phyloP scores from a whole-genome alignment of 2,113 vertebrate species.

The Cottus gobio region DNA sequence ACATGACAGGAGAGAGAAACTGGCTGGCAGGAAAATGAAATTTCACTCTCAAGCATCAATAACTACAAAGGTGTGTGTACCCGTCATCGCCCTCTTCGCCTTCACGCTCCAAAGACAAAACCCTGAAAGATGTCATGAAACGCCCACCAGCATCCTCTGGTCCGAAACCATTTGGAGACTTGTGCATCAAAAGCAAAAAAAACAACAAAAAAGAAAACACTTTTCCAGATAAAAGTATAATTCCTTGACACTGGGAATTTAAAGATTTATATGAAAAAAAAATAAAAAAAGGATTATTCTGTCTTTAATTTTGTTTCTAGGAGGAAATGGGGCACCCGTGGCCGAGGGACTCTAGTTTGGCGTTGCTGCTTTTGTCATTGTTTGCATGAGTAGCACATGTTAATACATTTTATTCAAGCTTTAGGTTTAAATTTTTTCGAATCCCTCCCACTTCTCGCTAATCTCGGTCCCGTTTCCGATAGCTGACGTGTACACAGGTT shows the following conservation, averaged over 20 bases:
- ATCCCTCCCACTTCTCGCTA: constrained; percentile 48
- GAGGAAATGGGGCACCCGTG: constrained; percentile 39
- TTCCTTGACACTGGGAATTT: constrained; percentile 55
- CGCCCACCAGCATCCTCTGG: constrained; percentile 78
- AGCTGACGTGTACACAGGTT: constrained; percentile 65
- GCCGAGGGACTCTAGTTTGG: constrained; percentile 54
- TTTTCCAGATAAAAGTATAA: constrained; percentile 54
- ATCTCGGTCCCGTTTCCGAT: constrained; percentile 69
- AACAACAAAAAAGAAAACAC: constrained; percentile 31
- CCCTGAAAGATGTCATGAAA: constrained; percentile 75
- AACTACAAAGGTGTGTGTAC: constrained; percentile 38
- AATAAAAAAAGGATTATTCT: constrained; percentile 45
- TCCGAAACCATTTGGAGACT: constrained; percentile 63
- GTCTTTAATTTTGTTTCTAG: constrained; percentile 60
- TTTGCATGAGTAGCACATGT: constrained; percentile 74
- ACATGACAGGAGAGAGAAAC: constrained; percentile 55
- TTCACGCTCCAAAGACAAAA: constrained; percentile 56
- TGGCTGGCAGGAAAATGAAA: constrained; percentile 41
- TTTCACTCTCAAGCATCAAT: constrained; percentile 23
- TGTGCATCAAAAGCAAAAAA: constrained; percentile 60
- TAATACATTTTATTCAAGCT: constrained; percentile 67
- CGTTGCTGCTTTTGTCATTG: constrained; percentile 70
- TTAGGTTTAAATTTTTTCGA: constrained; percentile 57
- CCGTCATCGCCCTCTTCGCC: constrained; percentile 32
- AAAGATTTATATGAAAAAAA: constrained; percentile 62